These are phyloP conservation scores for Ambastaia sidthimunki DNA, from an alignment of 2,797 vertebrate species.

Conservation along the genomic window DNA sequence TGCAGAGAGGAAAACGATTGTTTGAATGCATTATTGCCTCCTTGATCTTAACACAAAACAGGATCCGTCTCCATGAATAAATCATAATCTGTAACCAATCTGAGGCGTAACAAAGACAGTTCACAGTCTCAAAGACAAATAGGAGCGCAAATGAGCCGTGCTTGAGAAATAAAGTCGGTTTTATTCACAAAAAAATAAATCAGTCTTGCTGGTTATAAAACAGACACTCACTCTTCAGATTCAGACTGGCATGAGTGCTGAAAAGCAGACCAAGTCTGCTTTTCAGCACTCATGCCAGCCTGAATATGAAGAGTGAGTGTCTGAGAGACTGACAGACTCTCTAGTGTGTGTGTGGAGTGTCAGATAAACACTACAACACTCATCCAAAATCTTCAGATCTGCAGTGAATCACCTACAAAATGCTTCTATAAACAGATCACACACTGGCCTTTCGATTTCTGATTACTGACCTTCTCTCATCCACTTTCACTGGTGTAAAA, in stretches of 20 bases:
- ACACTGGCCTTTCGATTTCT: neutral
- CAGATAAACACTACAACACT: neutral
- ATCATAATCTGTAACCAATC: slow-evolving; percentile 50
- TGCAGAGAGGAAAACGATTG: slow-evolving; percentile 28
- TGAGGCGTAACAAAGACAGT: slow-evolving; percentile 46
- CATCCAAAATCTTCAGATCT: neutral
- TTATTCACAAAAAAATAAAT: too few species aligned
- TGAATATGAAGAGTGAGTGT: neutral
- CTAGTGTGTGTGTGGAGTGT: neutral
- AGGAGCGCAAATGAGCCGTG: too few species aligned
- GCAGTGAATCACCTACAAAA: neutral
- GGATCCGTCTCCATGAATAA: slow-evolving; percentile 43
- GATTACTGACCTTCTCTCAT: neutral
- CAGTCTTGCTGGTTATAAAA: neutral
- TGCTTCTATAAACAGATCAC: neutral
- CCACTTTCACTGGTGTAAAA: neutral
- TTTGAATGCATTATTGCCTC: slow-evolving; percentile 54
- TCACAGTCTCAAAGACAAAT: too few species aligned
- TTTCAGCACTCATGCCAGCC: neutral
- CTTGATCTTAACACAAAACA: slow-evolving; percentile 56
- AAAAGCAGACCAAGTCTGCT: neutral
- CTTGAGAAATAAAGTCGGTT: too few species aligned
- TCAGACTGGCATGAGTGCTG: neutral
- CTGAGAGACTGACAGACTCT: neutral
- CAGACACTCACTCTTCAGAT: neutral